Base-by-base conservation (phyloP, 2,888 invertebrate species). In the Idaea aversata region DNA sequence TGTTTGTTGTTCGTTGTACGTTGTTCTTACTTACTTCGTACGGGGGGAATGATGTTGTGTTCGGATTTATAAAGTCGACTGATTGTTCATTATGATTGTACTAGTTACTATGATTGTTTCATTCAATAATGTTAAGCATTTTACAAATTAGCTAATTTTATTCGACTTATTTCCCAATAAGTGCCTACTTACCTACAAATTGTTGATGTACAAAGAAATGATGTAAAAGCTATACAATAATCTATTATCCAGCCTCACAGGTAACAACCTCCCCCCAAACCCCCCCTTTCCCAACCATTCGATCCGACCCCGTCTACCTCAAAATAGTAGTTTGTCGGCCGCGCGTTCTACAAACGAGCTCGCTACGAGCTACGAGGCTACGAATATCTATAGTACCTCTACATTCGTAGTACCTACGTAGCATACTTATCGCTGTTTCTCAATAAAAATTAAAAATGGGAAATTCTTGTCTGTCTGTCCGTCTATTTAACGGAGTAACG, bases 291-390 rank as follows among this genome's bases (percentile, higher is more conserved):
- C 58, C 58, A 0, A 7, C 15, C 15, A 10, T 59, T 59, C 59
- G 59, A 34, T 59, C 58, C 58, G n/a, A 58, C 59, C 59, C 59
- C 34, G 59, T 59, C 59, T 59, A 34, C 15, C 6, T 34, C 59
- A 34, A 59, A 59, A 59, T 59, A 59, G 59, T 34, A 5, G 34
- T 59, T 34, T 34, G 59, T 6, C 15, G 59, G 4, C 59, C 34
- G 59, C 25, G 34, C 13, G 34, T 34, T 16, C 58, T 16, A 58
- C 16, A 5, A 58, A 6, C 5, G 15, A 15, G 57, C 57, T 57
- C 58, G 57, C 10, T 57, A 13, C 1, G 15, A 58, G 47, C 47
- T 47, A 47, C 47, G 47, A 47, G 7, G 13, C 13, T 47, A 47
- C 25, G 25, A 25, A 3, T 25, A 25, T 25, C 25, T 25, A 25